A percentile compares a stretch with the other conserved stretches of the same genome.
Conservation (phyloP, 2,113 vertebrate species). For the Miniopterus natalensis region DNA sequence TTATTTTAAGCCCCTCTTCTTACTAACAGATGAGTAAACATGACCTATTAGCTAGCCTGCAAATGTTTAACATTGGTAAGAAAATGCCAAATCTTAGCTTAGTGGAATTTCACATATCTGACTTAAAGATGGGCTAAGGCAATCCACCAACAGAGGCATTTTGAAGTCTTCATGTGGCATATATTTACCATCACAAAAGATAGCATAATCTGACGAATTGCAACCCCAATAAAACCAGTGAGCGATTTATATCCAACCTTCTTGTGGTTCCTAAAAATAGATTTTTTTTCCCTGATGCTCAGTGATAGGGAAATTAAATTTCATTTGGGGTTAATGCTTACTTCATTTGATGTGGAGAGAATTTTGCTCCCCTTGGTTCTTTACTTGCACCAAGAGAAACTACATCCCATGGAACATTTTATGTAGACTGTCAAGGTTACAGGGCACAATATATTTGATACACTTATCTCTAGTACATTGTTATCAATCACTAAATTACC, state of each 20-base stretch:
- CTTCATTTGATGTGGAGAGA: neutral
- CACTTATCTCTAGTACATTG: slow-evolving; percentile 36
- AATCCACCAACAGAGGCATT: slow-evolving; percentile 83
- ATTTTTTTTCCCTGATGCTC: neutral
- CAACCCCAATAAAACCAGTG: slow-evolving; percentile 57
- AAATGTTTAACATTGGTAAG: slow-evolving; percentile 80
- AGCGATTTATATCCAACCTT: slow-evolving; percentile 59
- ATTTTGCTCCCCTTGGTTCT: slow-evolving; percentile 47
- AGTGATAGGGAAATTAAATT: slow-evolving; percentile 55
- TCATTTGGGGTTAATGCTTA: slow-evolving; percentile 62
- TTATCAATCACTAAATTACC: slow-evolving; percentile 35
- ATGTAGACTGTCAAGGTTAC: slow-evolving; percentile 2
- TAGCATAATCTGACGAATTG: slow-evolving; percentile 79
- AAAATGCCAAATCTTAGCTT: slow-evolving; percentile 83
- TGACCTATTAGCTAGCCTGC: slow-evolving; percentile 79
- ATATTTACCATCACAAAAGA: slow-evolving; percentile 84
- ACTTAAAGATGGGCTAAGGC: slow-evolving; percentile 85
- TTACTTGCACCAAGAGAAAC: neutral
- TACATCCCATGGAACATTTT: neutral
- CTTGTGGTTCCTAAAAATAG: neutral
- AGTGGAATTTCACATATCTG: slow-evolving; percentile 87
- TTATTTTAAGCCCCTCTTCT: slow-evolving; percentile 86
- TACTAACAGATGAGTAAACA: slow-evolving; percentile 84
- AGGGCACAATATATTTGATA: fast-evolving
- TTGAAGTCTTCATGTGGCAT: slow-evolving; percentile 83